Base-by-base conservation (phyloP, 2,888 invertebrate species). In the Resseliella maxima region DNA sequence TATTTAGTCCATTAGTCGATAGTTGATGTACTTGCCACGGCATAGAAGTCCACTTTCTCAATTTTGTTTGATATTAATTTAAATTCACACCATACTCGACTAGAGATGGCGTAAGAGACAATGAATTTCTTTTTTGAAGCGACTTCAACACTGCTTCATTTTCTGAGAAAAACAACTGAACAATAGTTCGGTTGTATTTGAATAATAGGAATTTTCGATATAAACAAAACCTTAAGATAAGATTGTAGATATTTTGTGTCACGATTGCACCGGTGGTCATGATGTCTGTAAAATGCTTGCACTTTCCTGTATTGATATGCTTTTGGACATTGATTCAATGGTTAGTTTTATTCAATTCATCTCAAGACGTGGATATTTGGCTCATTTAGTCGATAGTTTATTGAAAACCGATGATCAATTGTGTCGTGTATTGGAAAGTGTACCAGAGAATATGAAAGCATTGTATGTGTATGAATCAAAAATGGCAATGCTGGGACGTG, bases 201-300 rank as follows among this genome's bases (percentile, higher is more conserved):
- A n/a, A n/a, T n/a, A n/a, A n/a, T n/a, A n/a, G n/a, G n/a, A n/a
- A n/a, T n/a, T n/a, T n/a, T n/a, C n/a, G n/a, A n/a, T n/a, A n/a
- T n/a, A n/a, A n/a, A n/a, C n/a, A n/a, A n/a, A n/a, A n/a, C n/a
- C n/a, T n/a, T n/a, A n/a, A n/a, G 96, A 96, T 88, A 94, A 95
- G 89, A 90, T 98, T 85, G 94, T 97, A 89, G 95, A 96, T 88
- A 94, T 94, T 50, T 91, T 98, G 86, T 97, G 97, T 88, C 94
- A 96, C 86, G 98, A 98, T 91, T 96, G 96, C 87, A 95, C 96
- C 15, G 95, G 96, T 0, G 97, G 97, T 0, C 97, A 97, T 89
- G 96, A 97, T 88, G 95, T 98, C 18, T 96, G 96, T 89, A 94
- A 96, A 91, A 97, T 98, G 95, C 92, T 97, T 86, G 96, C 97